A percentile compares a stretch with the other conserved stretches of the same genome.
Evolutionary conservation across 2,113 vertebrate species (phyloP).

Genomic region (Tyto alba): DNA sequence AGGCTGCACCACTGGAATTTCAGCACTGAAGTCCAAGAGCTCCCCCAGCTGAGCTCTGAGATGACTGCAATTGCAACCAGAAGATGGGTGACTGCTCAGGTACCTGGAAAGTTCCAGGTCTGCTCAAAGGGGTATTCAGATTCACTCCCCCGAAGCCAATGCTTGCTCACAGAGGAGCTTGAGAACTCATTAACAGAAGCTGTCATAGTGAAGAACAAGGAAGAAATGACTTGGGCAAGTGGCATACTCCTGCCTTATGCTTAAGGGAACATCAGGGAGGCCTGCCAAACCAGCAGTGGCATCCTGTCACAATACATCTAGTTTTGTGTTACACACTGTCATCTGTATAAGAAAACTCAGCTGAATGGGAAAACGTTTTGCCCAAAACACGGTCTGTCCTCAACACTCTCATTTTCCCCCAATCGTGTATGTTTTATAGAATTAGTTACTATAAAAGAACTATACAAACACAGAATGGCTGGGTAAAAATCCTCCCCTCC

Average conservation of each 20-base stretch:
- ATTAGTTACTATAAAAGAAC: background rate
- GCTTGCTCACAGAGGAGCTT: background rate
- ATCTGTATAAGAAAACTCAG: background rate
- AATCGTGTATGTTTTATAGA: background rate
- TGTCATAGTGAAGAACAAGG: background rate
- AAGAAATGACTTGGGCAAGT: background rate
- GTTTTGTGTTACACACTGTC: background rate
- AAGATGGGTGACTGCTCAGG: rapidly evolving
- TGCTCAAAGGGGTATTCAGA: background rate
- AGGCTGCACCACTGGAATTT: background rate
- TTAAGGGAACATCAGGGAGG: background rate
- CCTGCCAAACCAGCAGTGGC: background rate
- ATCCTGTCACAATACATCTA: background rate
- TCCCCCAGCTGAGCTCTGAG: constrained; percentile 47
- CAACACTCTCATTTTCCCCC: background rate
- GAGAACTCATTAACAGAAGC: background rate
- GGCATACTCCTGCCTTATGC: background rate
- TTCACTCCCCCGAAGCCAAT: background rate
- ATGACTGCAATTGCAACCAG: background rate
- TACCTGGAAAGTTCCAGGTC: background rate
- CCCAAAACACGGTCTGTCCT: background rate
- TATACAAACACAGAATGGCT: background rate
- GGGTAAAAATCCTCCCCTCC: background rate
- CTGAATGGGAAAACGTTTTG: background rate
- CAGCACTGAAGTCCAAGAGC: background rate